Percentiles rank a stretch among this genome's conserved stretches.
These are phyloP conservation scores for Thaumetopoea pityocampa DNA, from an alignment of 1,140 invertebrate genomes.

Conservation along the genomic window DNA sequence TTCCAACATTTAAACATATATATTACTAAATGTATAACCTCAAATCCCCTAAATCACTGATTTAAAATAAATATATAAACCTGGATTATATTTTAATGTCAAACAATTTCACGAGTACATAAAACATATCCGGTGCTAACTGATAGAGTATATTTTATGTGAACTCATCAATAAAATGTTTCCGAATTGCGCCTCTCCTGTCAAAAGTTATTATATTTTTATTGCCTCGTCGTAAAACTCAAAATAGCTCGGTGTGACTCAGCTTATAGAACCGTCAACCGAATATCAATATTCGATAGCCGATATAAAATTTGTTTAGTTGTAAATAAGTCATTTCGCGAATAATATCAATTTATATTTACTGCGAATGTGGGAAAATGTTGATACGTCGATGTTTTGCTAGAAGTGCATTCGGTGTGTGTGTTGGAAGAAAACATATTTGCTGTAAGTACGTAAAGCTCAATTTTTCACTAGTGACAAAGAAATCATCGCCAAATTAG, in stretches of 20 bases:
- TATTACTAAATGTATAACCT: too few species aligned
- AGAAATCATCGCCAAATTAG: too few species aligned
- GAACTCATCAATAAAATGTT: slow-evolving; percentile 14
- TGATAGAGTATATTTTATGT: slow-evolving; percentile 18
- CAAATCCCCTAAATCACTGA: too few species aligned
- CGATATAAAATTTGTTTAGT: not conserved
- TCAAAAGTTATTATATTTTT: slow-evolving; percentile 22
- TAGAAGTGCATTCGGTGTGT: too few species aligned
- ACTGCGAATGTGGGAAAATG: not conserved
- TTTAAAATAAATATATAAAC: too few species aligned
- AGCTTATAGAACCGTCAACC: slow-evolving; percentile 7
- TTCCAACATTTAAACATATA: too few species aligned
- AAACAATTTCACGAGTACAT: slow-evolving; percentile 1
- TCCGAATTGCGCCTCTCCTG: slow-evolving; percentile 5
- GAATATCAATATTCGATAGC: not conserved
- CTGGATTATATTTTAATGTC: too few species aligned
- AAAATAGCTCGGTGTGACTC: slow-evolving; percentile 9
- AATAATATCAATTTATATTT: not conserved
- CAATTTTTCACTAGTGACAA: too few species aligned
- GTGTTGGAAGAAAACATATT: too few species aligned
- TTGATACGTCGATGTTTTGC: too few species aligned
- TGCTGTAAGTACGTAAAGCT: too few species aligned
- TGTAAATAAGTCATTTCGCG: not conserved
- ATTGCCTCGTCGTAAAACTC: slow-evolving; percentile 15
- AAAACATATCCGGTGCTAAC: slow-evolving; percentile 6